phyloP scores from a whole-genome alignment of 2,113 vertebrate species.

The Chinchilla lanigera region DNA sequence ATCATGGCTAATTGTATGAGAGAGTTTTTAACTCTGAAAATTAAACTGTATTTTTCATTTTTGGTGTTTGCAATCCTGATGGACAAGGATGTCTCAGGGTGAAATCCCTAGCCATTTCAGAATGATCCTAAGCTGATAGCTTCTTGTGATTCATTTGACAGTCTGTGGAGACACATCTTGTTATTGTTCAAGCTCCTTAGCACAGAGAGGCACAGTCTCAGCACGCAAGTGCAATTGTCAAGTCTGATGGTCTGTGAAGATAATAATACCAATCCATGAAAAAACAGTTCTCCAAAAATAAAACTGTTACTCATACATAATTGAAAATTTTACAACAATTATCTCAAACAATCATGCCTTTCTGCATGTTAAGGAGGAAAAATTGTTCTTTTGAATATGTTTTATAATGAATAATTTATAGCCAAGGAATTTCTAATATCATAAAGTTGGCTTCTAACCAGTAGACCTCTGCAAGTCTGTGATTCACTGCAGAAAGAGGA shows the following conservation, averaged over 20 bases:
- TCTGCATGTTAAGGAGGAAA: conserved; percentile 45
- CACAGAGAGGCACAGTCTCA: conserved; percentile 13
- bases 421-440: conserved; percentile 35
- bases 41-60: conserved; percentile 31
- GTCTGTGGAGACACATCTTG: conserved; percentile 28
- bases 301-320: conserved; percentile 56
- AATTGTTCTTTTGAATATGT: conserved; percentile 15
- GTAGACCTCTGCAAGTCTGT: background rate
- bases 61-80: conserved; percentile 41
- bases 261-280: conserved; percentile 58
- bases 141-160: conserved; percentile 19
- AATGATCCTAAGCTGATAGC: conserved; percentile 12
- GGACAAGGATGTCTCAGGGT: background rate
- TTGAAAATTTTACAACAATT: conserved; percentile 56
- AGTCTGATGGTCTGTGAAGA: conserved; percentile 18
- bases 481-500: background rate
- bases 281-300: conserved; percentile 50
- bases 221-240: conserved; percentile 50
- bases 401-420: conserved; percentile 41
- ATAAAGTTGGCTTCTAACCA: conserved; percentile 41
- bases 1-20: background rate
- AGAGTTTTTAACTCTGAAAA: background rate
- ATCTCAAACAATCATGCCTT: conserved; percentile 25
- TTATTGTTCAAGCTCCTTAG: background rate
- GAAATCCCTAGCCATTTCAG: conserved; percentile 5